Evolutionary conservation across 2,888 invertebrate species (phyloP).

Genomic region (Thysanoteuthis rhombus): DNA sequence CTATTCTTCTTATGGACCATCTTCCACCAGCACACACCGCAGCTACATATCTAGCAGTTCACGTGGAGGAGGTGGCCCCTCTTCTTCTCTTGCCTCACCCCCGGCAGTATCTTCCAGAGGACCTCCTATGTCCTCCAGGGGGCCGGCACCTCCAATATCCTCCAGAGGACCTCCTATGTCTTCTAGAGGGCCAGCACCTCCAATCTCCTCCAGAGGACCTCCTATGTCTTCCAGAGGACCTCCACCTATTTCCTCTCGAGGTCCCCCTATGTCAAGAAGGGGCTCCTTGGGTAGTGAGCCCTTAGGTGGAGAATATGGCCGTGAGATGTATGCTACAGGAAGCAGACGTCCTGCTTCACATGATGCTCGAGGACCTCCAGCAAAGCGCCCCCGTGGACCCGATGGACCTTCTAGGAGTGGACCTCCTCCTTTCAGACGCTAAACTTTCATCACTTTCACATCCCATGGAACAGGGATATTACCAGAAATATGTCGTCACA

Average conservation of each 20-base stretch:
- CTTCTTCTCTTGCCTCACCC: background rate
- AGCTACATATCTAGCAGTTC: conserved; percentile 30
- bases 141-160: background rate
- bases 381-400: conserved; percentile 47
- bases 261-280: conserved; percentile 22
- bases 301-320: conserved; percentile 34
- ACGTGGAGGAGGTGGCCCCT: conserved; percentile 19
- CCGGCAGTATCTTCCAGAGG: conserved; percentile 15
- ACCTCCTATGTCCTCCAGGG: conserved; percentile 14
- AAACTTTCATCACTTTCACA: background rate
- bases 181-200: conserved; percentile 16
- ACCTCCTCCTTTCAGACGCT: conserved; percentile 39
- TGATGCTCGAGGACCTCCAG: conserved; percentile 48
- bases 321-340: conserved; percentile 42
- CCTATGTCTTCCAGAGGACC: conserved; percentile 19
- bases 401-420: conserved; percentile 43
- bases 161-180: conserved; percentile 22
- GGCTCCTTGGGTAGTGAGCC: conserved; percentile 19
- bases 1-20: conserved; percentile 30
- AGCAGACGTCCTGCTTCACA: conserved; percentile 47
- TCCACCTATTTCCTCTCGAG: background rate
- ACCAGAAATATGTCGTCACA: background rate
- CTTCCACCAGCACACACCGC: conserved; percentile 20
- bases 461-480: background rate
- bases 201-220: conserved; percentile 22